Evolutionary conservation across 1,140 invertebrate species (phyloP).

Genomic region (Aphelenchoides fujianensis): DNA sequence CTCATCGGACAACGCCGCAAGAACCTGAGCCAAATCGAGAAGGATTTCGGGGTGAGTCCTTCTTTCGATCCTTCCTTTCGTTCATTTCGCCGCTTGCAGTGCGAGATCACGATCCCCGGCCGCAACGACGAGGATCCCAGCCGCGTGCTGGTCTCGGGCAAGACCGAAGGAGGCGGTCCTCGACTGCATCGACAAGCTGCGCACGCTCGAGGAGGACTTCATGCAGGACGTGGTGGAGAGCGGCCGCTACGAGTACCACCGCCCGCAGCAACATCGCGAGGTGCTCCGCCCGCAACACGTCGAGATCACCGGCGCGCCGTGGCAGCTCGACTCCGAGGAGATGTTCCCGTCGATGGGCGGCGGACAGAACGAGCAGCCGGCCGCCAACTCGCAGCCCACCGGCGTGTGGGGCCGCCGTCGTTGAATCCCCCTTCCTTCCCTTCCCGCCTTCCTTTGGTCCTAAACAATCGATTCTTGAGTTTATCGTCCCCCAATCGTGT

Average conservation of each 20-base stretch:
- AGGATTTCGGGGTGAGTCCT: not conserved
- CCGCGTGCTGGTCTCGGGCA: constrained; percentile 79
- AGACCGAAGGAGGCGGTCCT: constrained; percentile 76
- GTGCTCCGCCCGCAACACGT: constrained; percentile 33
- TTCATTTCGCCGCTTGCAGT: constrained; percentile 19
- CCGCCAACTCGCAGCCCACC: not conserved
- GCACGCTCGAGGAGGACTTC: constrained; percentile 86
- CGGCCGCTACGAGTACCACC: constrained; percentile 24
- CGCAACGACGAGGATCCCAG: constrained; percentile 72
- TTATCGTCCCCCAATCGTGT: too few relatives aligned
- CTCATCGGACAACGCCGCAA: constrained; percentile 83
- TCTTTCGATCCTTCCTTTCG: too few relatives aligned
- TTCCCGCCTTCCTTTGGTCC: too few relatives aligned
- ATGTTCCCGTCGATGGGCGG: constrained; percentile 43
- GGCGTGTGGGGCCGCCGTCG: constrained; percentile 26
- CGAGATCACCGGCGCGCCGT: constrained; percentile 48
- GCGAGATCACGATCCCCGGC: constrained; percentile 74
- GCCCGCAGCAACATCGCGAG: constrained; percentile 21
- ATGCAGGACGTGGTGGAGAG: constrained; percentile 23
- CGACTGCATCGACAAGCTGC: constrained; percentile 82
- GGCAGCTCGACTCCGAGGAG: constrained; percentile 43
- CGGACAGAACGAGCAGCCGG: not conserved
- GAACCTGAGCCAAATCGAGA: constrained; percentile 72
- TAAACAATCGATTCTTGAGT: too few relatives aligned
- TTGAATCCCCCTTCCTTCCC: too few relatives aligned